Percentiles rank a stretch among this genome's conserved stretches.
These are phyloP conservation scores for Coenobita brevimanus DNA, from an alignment of 1,140 invertebrate species.

Conservation along the genomic window DNA sequence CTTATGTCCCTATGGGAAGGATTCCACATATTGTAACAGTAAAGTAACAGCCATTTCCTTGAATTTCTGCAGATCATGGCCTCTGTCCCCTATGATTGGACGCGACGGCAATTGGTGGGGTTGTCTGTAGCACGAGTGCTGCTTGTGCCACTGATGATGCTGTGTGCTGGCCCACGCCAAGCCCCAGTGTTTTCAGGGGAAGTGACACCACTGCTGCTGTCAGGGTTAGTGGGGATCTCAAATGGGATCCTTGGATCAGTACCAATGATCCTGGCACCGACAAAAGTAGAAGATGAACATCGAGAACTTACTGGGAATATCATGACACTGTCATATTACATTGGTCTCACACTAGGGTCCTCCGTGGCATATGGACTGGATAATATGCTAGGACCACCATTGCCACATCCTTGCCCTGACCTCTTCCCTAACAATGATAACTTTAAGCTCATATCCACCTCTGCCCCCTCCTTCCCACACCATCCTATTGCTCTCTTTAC, in stretches of 20 bases:
- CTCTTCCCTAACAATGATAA: no score
- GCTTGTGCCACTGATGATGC: slow-evolving; percentile 85
- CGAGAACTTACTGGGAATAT: slow-evolving; percentile 89
- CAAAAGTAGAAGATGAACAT: slow-evolving; percentile 84
- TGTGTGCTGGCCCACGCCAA: slow-evolving; percentile 84
- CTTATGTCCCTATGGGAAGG: background rate
- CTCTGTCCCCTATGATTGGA: slow-evolving; percentile 86
- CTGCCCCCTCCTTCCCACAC: no score
- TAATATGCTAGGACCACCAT: slow-evolving; percentile 79
- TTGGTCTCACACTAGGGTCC: slow-evolving; percentile 87
- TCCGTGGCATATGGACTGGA: slow-evolving; percentile 87
- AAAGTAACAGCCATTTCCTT: background rate
- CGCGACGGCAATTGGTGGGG: slow-evolving; percentile 82
- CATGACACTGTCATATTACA: slow-evolving; percentile 92
- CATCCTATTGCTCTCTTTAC: no score
- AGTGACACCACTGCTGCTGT: slow-evolving; percentile 74
- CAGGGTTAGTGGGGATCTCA: slow-evolving; percentile 84
- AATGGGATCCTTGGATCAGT: slow-evolving; percentile 92
- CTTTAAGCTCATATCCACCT: no score
- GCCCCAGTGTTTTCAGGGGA: slow-evolving; percentile 81
- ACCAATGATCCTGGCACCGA: slow-evolving; percentile 92
- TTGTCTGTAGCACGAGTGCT: slow-evolving; percentile 81
- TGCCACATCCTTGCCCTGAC: background rate
- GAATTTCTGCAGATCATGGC: slow-evolving; percentile 80
- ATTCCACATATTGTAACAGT: background rate